Evolutionary conservation across 1,140 invertebrate species (phyloP), one percentile per base, ranked within the genome.

Genomic region (Trichonephila clavipes): DNA sequence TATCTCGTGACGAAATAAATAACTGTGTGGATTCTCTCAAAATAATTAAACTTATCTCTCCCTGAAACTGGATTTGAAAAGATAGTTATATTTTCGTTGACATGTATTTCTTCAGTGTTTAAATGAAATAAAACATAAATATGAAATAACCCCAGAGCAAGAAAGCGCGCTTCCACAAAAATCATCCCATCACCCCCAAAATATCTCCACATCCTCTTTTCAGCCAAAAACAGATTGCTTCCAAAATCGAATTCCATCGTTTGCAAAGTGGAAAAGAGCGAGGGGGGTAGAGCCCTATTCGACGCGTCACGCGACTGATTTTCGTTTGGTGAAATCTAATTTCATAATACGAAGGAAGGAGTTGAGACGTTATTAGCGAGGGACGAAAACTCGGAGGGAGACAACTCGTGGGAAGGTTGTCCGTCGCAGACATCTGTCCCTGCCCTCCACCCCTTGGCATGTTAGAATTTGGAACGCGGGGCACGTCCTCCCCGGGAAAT

Each of bases 401-500:
- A 85, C 83, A 85, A 85, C 51, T 85, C 83, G 83, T 85, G 83
- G 44, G 83, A 85, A 85, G 44, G 24, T 85, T 24, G 19, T 24
- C 24, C 58, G 83, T 85, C 83, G 21, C 58, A 61, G 83, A 61
- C 83, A 85, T 58, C 83, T 85, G 83, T 28, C 81, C 58, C n/a
- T 44, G 58, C 16, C 83, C 83, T 19, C 83, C n/a, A 44, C 16
- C 83, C 83, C 83, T n/a, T 51, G 51, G 58, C 83, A 85, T 85
- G 83, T 85, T 85, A 58, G 83, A 85, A 85, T 85, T 85, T 51
- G 21, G 51, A n/a, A 85, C 24, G 51, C 83, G 58, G 44, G 51
- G 83, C 83, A 85, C 83, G 83, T 85, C 58, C 83, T 85, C n/a
- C 83, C 58, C 51, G 83, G 82, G 58, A 85, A 85, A 85, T 85